phyloP scores from a whole-genome alignment of 2,797 vertebrate genomes.

The Cephalopachus bancanus region DNA sequence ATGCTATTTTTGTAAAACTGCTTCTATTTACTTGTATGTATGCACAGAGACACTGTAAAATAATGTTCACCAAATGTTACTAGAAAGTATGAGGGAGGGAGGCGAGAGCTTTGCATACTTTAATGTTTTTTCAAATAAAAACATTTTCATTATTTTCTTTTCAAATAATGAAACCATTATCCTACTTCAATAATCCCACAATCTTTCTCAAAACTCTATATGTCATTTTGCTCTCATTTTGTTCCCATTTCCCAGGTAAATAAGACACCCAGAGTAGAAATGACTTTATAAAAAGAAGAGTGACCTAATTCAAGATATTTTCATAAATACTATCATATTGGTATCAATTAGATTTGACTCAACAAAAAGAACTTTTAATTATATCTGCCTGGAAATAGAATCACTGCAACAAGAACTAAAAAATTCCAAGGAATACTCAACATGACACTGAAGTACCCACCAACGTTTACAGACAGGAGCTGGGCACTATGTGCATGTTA shows the following conservation, averaged over 20 bases:
- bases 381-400: neutral
- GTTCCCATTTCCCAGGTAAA: slow-evolving; percentile 37
- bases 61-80: neutral
- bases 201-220: slow-evolving; percentile 20
- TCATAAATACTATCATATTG: neutral
- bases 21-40: neutral
- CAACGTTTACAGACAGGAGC: accelerated
- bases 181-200: slow-evolving; percentile 28
- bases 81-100: neutral
- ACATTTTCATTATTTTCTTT: neutral
- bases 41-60: neutral
- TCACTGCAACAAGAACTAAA: neutral
- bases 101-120: neutral
- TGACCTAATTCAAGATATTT: neutral
- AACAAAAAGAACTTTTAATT: neutral
- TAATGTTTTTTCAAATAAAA: neutral
- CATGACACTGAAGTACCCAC: neutral
- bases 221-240: slow-evolving; percentile 30
- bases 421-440: neutral
- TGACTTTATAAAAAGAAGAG: neutral
- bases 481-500: accelerated
- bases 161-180: slow-evolving; percentile 40
- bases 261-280: neutral
- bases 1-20: neutral
- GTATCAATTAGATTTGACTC: neutral